A percentile compares a stretch with the other conserved stretches of the same genome.
Evolutionary conservation across 2,888 invertebrate species (phyloP).

Genomic region (Trissolcus japonicus): DNA sequence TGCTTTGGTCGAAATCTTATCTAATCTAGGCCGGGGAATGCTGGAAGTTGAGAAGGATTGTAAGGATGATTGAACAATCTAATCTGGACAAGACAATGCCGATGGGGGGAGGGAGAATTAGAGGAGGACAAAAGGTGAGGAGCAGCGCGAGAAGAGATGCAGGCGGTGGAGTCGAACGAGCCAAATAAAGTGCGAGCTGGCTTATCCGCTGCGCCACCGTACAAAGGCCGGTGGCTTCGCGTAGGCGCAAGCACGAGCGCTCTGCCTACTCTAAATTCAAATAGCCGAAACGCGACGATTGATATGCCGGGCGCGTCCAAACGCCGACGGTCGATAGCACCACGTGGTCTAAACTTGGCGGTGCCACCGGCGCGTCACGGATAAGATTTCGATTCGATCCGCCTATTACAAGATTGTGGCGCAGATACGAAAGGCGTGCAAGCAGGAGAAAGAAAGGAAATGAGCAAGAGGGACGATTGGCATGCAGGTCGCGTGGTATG

Average conservation of each 20-base stretch:
- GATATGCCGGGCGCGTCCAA: conserved; percentile 68
- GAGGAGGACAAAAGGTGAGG: conserved; percentile 50
- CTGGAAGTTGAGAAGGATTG: conserved; percentile 10
- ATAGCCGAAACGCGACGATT: conserved; percentile 63
- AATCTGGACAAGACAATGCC: conserved; percentile 54
- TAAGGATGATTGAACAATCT: conserved; percentile 51
- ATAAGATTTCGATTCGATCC: conserved; percentile 61
- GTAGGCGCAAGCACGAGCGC: conserved; percentile 63
- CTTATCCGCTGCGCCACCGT: conserved; percentile 61
- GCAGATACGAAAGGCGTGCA: conserved; percentile 57
- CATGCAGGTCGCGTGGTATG: conserved; percentile 75
- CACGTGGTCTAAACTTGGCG: conserved; percentile 61
- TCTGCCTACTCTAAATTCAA: conserved; percentile 57
- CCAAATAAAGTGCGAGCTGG: conserved; percentile 66
- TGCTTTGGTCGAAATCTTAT: no score
- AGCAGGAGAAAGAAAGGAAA: conserved; percentile 56
- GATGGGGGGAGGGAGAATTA: conserved; percentile 36
- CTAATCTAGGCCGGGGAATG: no score
- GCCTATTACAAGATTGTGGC: conserved; percentile 59
- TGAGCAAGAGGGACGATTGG: conserved; percentile 70
- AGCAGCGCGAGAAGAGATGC: conserved; percentile 56
- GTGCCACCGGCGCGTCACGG: conserved; percentile 64
- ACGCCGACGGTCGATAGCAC: conserved; percentile 66
- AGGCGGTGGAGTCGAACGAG: conserved; percentile 55
- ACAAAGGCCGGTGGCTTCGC: conserved; percentile 54